Percentiles rank a stretch among this genome's conserved stretches.
phyloP scores from a whole-genome alignment of 2,113 vertebrate genomes.

The Cyprinodon variegatus region DNA sequence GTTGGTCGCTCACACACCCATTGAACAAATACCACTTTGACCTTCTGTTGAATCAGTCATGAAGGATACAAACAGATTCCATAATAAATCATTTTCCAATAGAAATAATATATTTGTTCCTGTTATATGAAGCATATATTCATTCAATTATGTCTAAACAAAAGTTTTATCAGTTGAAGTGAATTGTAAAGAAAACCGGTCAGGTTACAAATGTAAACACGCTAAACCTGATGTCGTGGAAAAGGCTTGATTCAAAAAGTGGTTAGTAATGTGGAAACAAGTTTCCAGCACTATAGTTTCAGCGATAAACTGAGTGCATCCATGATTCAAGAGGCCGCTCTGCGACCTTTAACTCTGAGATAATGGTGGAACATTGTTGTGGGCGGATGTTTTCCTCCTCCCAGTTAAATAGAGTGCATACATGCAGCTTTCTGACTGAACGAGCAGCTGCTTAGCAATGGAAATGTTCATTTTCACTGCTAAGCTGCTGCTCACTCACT shows the following conservation, averaged over 20 bases:
- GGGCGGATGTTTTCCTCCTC: not conserved
- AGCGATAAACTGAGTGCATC: not conserved
- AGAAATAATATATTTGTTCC: not conserved
- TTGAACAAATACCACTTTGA: not conserved
- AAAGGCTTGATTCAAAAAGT: not conserved
- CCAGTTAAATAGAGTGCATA: not conserved
- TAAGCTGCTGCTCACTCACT: too few relatives aligned
- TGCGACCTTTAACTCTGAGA: not conserved
- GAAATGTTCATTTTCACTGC: too few relatives aligned
- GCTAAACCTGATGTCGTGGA: not conserved
- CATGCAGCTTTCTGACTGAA: too few relatives aligned
- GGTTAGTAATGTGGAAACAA: not conserved
- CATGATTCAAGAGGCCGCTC: not conserved
- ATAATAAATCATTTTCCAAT: not conserved
- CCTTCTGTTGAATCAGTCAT: not conserved
- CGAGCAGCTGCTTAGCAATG: too few relatives aligned
- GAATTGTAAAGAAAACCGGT: not conserved
- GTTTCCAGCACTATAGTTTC: too few relatives aligned
- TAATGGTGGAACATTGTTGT: not conserved
- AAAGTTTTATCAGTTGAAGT: not conserved
- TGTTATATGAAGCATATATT: too few relatives aligned
- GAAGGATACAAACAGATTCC: not conserved
- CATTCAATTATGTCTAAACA: not conserved
- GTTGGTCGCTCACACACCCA: not conserved
- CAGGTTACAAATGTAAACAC: not conserved